Base-by-base conservation (phyloP, 2,888 invertebrate genomes). In the Brenthis hecate region DNA sequence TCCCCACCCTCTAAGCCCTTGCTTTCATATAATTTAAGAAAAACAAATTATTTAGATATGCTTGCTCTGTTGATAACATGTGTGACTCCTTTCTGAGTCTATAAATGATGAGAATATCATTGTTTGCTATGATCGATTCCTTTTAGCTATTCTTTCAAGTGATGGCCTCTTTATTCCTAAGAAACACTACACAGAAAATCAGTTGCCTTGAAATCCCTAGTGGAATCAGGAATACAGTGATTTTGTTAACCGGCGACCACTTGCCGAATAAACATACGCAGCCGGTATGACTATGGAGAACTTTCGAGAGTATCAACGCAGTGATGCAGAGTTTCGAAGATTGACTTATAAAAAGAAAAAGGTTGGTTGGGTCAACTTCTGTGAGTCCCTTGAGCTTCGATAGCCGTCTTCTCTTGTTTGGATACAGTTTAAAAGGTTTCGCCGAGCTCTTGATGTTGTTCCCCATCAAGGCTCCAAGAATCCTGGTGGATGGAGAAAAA, bases 201-300 rank as follows among this genome's bases (percentile, higher is more conserved):
- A 48, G 62, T 2, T 14, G 11, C 48, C 47, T n/a, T 70, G 65
- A 0, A 67, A 68, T 14, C 73, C 71, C 1, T 72, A 69, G 72
- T 72, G 71, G 69, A 70, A 73, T 56, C 3, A 48, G 8, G 70
- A 73, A 13, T 72, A 72, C 55, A 57, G 66, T 13, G n/a, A 51
- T 1, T 28, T 54, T 23, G 51, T 70, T 3, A 55, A 54, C 0
- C 2, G 47, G 5, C 48, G 73, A 6, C 62, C 58, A 23, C 11
- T 61, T 11, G 65, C 69, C 14, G 69, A 70, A 47, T 51, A 16
- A 13, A 5, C 13, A 8, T 74, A 66, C 19, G 47, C 48, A 28
- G 1, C 11, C 2, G 3, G 16, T 13, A 68, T 73, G 70, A 60
- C 66, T 6, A 3, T 54, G 16, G 64, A 63, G 3, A 72, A 71